Evolutionary conservation across 2,888 invertebrate species (phyloP).

Genomic region (Molanna angustata): DNA sequence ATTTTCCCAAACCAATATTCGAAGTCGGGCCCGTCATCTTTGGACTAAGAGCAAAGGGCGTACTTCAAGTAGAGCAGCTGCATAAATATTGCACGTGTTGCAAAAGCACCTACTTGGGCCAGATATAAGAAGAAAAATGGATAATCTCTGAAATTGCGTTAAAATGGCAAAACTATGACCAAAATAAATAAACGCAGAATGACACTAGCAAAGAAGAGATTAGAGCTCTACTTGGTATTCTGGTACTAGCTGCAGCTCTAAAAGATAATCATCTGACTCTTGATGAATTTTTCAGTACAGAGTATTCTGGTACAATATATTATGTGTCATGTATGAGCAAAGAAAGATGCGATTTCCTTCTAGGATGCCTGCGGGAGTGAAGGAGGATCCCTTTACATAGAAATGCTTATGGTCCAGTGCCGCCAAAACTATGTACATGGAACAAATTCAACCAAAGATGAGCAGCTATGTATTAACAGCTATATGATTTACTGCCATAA

Average conservation of each 20-base stretch:
- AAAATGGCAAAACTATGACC: conserved; percentile 20
- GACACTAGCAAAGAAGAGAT: conserved; percentile 8
- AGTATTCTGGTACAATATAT: conserved; percentile 17
- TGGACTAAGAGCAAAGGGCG: not conserved
- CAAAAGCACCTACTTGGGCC: conserved; percentile 12
- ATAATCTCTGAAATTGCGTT: conserved; percentile 19
- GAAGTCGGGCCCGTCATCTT: not conserved
- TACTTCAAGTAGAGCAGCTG: conserved; percentile 1
- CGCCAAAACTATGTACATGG: conserved; percentile 1
- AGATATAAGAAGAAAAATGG: conserved; percentile 19
- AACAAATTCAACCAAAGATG: conserved; percentile 1
- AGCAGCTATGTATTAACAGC: too few species aligned
- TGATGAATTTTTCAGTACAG: conserved; percentile 19
- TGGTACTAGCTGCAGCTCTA: conserved; percentile 8
- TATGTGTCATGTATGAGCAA: conserved; percentile 21
- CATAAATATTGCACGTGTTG: conserved; percentile 5
- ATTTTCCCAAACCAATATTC: not conserved
- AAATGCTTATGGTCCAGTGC: not conserved
- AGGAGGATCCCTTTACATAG: not conserved
- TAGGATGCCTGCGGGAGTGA: not conserved
- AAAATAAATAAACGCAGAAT: conserved; percentile 9
- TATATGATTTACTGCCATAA: too few species aligned
- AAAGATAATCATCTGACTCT: conserved; percentile 11
- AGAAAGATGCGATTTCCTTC: not conserved
- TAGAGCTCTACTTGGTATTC: conserved; percentile 9